phyloP scores from a whole-genome alignment of 2,888 invertebrate genomes.

The Pseudococcus jackbeardsleyi region DNA sequence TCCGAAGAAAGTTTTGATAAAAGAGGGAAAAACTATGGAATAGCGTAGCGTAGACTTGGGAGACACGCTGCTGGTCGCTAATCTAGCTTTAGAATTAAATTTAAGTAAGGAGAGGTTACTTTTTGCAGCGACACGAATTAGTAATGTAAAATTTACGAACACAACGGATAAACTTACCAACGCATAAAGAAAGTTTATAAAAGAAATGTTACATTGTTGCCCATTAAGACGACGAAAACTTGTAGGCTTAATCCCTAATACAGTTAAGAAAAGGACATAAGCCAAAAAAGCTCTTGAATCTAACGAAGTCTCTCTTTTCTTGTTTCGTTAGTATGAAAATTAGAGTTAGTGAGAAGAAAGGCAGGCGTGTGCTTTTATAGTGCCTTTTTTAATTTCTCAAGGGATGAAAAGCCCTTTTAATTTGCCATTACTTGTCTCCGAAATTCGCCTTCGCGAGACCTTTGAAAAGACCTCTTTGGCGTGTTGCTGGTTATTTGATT shows the following conservation, averaged over 20 bases:
- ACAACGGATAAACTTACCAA: constrained; percentile 43
- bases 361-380: constrained; percentile 45
- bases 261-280: constrained; percentile 45
- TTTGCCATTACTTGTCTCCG: constrained; percentile 62
- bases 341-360: constrained; percentile 53
- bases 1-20: not conserved
- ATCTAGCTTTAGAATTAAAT: constrained; percentile 50
- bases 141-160: constrained; percentile 50
- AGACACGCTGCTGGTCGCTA: constrained; percentile 30
- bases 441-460: constrained; percentile 50
- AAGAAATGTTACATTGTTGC: constrained; percentile 57
- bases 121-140: constrained; percentile 41
- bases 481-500: constrained; percentile 63
- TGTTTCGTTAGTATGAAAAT: constrained; percentile 54
- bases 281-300: constrained; percentile 57
- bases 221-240: constrained; percentile 38
- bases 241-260: constrained; percentile 50
- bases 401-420: constrained; percentile 61
- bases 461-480: constrained; percentile 57
- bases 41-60: not conserved
- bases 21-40: constrained; percentile 14
- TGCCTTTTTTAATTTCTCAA: constrained; percentile 58
- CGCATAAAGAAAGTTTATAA: constrained; percentile 57
- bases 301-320: constrained; percentile 50
- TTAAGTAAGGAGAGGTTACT: constrained; percentile 30